These are phyloP conservation scores for Leptopterna dolabrata DNA, from an alignment of 2,888 invertebrate species.

Conservation along the genomic window DNA sequence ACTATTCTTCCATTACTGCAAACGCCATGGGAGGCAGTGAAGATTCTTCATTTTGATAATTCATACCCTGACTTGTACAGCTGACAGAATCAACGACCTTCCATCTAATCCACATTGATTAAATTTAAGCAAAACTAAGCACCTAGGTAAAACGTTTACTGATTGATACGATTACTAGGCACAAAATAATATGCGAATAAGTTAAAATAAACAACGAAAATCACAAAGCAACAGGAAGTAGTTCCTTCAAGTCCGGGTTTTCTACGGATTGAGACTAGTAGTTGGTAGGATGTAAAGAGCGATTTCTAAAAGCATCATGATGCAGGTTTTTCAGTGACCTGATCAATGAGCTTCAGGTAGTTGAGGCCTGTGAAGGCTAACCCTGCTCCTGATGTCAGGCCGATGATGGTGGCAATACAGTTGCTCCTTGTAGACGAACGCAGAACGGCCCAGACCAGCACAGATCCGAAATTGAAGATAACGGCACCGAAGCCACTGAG, in stretches of 20 bases:
- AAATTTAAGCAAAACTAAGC: neutral
- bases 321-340: slow-evolving; percentile 8
- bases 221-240: neutral
- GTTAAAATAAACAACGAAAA: neutral
- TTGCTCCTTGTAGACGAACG: slow-evolving; percentile 81
- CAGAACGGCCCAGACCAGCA: slow-evolving; percentile 87
- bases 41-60: no score
- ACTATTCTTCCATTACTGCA: no score
- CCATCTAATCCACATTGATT: neutral
- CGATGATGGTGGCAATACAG: slow-evolving; percentile 75
- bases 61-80: no score
- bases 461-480: slow-evolving; percentile 89
- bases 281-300: neutral
- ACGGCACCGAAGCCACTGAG: slow-evolving; percentile 75
- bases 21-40: no score
- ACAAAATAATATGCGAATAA: neutral
- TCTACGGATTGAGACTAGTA: slow-evolving; percentile 12
- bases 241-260: neutral
- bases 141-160: neutral
- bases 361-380: slow-evolving; percentile 74
- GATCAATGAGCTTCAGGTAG: slow-evolving; percentile 75
- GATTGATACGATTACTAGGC: neutral
- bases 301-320: neutral
- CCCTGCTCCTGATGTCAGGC: slow-evolving; percentile 77
- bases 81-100: no score